Evolutionary conservation across 2,797 vertebrate genomes (phyloP).

Genomic region (Paedocypris micromegethes): DNA sequence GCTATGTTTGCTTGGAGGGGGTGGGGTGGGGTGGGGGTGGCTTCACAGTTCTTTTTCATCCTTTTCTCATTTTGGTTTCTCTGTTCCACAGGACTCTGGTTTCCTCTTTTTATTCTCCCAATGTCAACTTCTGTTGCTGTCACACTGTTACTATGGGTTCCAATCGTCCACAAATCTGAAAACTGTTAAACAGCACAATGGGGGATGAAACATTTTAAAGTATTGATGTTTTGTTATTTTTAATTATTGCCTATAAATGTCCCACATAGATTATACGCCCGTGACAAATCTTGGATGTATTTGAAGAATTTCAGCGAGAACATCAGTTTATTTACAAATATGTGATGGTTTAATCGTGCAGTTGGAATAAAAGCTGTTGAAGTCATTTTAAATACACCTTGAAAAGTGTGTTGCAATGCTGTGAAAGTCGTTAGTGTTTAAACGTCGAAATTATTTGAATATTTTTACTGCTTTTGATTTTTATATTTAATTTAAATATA

Average conservation of each 20-base stretch:
- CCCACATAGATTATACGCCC: too few relatives aligned
- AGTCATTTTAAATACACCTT: conserved; percentile 13
- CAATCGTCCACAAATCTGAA: not conserved
- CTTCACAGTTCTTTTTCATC: conserved; percentile 46
- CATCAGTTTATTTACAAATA: conserved; percentile 19
- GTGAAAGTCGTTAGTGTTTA: not conserved
- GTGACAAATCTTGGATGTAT: too few relatives aligned
- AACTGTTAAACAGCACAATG: too few relatives aligned
- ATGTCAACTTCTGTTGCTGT: conserved; percentile 12
- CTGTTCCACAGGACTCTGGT: not conserved
- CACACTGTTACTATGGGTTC: conserved; percentile 6
- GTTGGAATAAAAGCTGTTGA: conserved; percentile 9
- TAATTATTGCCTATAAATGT: too few relatives aligned
- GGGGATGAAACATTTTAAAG: too few relatives aligned
- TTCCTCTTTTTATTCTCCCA: conserved; percentile 2
- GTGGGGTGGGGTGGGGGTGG: conserved; percentile 35
- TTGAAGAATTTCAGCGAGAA: conserved; percentile 12
- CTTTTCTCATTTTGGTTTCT: conserved; percentile 14
- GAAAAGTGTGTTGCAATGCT: conserved; percentile 1
- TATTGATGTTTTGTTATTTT: too few relatives aligned
- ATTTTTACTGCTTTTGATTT: too few relatives aligned
- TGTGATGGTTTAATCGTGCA: conserved; percentile 13
- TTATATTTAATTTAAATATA: too few relatives aligned
- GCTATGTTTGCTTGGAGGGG: conserved; percentile 57
- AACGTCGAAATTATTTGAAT: too few relatives aligned